phyloP scores from a whole-genome alignment of 2,797 vertebrate genomes.

The Neopelma chrysocephalum region DNA sequence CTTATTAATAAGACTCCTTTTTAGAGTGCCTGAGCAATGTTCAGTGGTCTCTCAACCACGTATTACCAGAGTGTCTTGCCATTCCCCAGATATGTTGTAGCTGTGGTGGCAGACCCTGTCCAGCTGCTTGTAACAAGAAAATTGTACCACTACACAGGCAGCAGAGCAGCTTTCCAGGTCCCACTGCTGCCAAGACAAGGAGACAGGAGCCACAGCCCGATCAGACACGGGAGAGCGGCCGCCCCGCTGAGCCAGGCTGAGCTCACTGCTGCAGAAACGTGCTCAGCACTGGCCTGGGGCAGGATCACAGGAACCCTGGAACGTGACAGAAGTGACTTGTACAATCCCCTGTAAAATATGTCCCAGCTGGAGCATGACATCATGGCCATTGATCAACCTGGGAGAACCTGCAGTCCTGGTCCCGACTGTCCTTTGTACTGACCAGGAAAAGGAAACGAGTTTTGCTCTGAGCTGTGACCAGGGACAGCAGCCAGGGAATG shows the following conservation, averaged over 20 bases:
- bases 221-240: accelerated
- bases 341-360: background rate
- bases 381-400: background rate
- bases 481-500: background rate
- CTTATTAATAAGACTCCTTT: background rate
- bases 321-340: background rate
- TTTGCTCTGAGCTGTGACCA: background rate
- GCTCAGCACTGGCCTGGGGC: background rate
- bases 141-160: background rate
- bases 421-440: background rate
- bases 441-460: background rate
- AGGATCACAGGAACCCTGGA: background rate
- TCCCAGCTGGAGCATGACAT: background rate
- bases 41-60: background rate
- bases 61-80: accelerated
- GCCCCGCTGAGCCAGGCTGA: accelerated
- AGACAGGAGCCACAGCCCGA: background rate
- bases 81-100: accelerated
- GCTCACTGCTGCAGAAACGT: background rate
- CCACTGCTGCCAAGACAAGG: background rate
- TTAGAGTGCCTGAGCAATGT: background rate
- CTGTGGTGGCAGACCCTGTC: background rate
- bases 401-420: background rate
- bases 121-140: background rate
- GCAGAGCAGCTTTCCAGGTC: background rate